These are phyloP conservation scores for Doryteuthis pealeii DNA, from an alignment of 1,140 invertebrate genomes.

Conservation along the genomic window DNA sequence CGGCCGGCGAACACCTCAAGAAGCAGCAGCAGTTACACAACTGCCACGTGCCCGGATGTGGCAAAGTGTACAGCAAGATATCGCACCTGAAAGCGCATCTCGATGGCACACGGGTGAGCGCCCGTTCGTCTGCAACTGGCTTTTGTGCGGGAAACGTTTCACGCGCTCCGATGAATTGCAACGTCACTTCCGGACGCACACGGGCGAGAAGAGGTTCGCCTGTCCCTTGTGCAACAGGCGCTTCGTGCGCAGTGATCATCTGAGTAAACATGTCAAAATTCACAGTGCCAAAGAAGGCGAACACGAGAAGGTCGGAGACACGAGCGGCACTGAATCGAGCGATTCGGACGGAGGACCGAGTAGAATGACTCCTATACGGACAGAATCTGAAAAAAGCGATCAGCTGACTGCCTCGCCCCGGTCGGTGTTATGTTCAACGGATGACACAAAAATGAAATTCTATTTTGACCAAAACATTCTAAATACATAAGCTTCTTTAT, in stretches of 20 bases:
- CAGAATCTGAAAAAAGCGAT: no score
- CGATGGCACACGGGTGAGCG: slow-evolving; percentile 67
- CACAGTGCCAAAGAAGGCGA: slow-evolving; percentile 29
- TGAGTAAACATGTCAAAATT: slow-evolving; percentile 28
- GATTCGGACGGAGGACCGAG: no score
- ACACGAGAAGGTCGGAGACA: no score
- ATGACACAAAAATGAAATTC: no score
- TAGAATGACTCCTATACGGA: no score
- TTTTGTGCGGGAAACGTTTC: slow-evolving; percentile 85
- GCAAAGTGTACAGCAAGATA: slow-evolving; percentile 88
- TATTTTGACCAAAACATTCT: no score
- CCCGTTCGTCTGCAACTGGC: slow-evolving; percentile 75
- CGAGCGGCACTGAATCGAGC: no score
- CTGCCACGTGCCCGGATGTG: slow-evolving; percentile 97
- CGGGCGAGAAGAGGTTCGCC: slow-evolving; percentile 63
- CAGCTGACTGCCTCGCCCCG: no score
- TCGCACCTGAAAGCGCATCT: slow-evolving; percentile 77
- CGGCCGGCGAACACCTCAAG: slow-evolving; percentile 77
- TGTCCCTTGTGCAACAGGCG: no score
- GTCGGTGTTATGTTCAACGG: no score
- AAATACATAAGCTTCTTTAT: no score
- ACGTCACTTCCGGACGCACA: slow-evolving; percentile 84
- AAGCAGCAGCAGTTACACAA: slow-evolving; percentile 98
- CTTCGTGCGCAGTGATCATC: no score
- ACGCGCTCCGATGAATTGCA: slow-evolving; percentile 93